These are phyloP conservation scores for Neelides folsomi DNA, from an alignment of 2,888 invertebrate species.

Conservation along the genomic window DNA sequence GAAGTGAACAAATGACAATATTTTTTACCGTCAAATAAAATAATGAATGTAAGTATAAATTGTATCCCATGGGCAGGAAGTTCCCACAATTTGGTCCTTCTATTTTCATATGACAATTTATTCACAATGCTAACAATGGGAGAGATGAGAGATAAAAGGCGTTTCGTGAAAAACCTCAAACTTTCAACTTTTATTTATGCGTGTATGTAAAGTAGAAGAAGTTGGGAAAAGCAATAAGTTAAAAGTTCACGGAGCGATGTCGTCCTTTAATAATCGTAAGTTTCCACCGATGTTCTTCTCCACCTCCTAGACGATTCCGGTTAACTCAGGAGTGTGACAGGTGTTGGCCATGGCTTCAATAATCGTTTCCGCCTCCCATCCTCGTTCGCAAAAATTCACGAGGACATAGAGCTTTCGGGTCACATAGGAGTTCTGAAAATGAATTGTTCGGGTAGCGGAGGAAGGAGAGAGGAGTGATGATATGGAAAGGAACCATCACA, in stretches of 20 bases:
- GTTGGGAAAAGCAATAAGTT: conserved; percentile 2
- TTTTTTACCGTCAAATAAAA: too few species aligned
- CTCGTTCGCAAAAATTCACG: conserved; percentile 40
- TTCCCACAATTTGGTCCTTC: too few species aligned
- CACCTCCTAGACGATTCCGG: conserved; percentile 28
- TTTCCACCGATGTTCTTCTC: neutral
- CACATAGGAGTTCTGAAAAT: conserved; percentile 38
- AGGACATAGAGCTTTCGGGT: conserved; percentile 38
- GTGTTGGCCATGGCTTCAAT: conserved; percentile 32
- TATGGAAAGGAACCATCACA: too few species aligned
- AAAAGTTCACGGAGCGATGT: neutral
- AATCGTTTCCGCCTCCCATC: conserved; percentile 28
- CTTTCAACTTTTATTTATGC: too few species aligned
- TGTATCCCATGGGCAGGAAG: too few species aligned
- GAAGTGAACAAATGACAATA: too few species aligned
- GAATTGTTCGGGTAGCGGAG: neutral
- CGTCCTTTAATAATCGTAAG: neutral
- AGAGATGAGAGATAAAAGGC: too few species aligned
- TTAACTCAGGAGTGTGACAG: conserved; percentile 30
- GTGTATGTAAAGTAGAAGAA: neutral
- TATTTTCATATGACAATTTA: too few species aligned
- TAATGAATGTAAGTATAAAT: too few species aligned
- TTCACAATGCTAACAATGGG: too few species aligned
- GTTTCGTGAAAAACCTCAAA: too few species aligned
- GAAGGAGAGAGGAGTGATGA: too few species aligned